These are phyloP conservation scores for Proterorhinus semilunaris DNA, from an alignment of 2,113 vertebrate genomes.

Conservation along the genomic window DNA sequence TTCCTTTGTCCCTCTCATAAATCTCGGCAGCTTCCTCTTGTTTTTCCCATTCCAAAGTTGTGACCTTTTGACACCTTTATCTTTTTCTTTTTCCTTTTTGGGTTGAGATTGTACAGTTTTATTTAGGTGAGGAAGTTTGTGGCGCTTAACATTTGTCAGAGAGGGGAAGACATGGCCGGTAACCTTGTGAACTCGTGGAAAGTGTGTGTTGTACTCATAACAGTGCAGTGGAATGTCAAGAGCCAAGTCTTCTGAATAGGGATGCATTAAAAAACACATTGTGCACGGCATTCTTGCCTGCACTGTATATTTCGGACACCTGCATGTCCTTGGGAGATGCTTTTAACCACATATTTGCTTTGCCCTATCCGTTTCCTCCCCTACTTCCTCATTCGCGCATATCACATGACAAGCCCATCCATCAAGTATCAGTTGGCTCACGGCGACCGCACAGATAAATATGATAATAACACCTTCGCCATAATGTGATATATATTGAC, in stretches of 20 bases:
- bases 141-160: constrained; percentile 74
- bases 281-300: constrained; percentile 42
- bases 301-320: constrained; percentile 60
- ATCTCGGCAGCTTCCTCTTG: constrained; percentile 86
- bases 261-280: constrained; percentile 47
- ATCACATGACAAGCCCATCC: constrained; percentile 41
- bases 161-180: constrained; percentile 88
- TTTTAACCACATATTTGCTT: constrained; percentile 28
- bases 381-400: constrained; percentile 9
- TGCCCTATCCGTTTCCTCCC: constrained; percentile 38
- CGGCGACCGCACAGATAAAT: constrained; percentile 48
- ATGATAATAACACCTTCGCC: constrained; percentile 59
- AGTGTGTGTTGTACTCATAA: constrained; percentile 68
- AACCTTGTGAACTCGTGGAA: constrained; percentile 89
- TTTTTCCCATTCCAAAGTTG: constrained; percentile 89
- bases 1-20: constrained; percentile 80
- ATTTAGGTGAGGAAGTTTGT: constrained; percentile 91
- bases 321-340: constrained; percentile 67
- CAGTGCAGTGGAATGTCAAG: constrained; percentile 57
- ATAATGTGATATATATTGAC: constrained; percentile 63
- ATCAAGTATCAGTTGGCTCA: constrained; percentile 45
- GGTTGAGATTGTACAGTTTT: constrained; percentile 80
- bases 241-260: constrained; percentile 40
- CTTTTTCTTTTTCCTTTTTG: constrained; percentile 73
- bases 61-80: constrained; percentile 76